Conservation (phyloP, 2,113 vertebrate species). For the Clupea harengus region DNA sequence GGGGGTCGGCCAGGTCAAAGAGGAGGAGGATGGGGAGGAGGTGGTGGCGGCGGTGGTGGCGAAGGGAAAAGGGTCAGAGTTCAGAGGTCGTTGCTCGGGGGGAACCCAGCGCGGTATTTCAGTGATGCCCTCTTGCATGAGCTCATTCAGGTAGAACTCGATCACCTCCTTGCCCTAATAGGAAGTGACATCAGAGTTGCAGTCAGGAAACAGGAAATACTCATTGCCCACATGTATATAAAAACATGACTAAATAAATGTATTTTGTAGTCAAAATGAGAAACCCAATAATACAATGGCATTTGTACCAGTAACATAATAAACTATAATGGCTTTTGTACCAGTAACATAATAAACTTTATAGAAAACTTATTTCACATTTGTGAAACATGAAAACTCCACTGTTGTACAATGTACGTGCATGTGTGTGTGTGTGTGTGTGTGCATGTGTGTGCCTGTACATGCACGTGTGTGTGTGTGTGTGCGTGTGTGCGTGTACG, state of each 20-base stretch:
- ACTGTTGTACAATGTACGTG: too few species aligned
- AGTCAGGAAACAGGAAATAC: background rate
- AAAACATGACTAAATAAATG: background rate
- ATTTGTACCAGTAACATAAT: too few species aligned
- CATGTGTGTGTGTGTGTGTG: too few species aligned
- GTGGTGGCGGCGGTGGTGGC: background rate
- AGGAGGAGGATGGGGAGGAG: background rate
- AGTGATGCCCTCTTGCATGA: slow-evolving; percentile 76
- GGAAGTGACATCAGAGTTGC: background rate
- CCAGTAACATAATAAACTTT: too few species aligned
- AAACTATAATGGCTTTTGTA: too few species aligned
- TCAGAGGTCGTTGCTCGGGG: slow-evolving; percentile 8
- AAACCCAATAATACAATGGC: too few species aligned
- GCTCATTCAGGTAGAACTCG: slow-evolving; percentile 77
- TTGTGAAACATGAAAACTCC: too few species aligned
- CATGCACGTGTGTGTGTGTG: too few species aligned
- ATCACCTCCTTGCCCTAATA: slow-evolving; percentile 82
- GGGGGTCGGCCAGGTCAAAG: background rate
- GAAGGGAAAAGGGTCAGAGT: background rate
- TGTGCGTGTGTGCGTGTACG: too few species aligned
- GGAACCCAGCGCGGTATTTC: slow-evolving; percentile 78
- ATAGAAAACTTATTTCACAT: too few species aligned
- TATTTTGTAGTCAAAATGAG: too few species aligned
- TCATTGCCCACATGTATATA: background rate
- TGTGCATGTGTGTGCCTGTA: too few species aligned